Percentiles rank a stretch among this genome's conserved stretches.
Evolutionary conservation across 2,888 invertebrate genomes (phyloP).

Genomic region (Syritta pipiens): DNA sequence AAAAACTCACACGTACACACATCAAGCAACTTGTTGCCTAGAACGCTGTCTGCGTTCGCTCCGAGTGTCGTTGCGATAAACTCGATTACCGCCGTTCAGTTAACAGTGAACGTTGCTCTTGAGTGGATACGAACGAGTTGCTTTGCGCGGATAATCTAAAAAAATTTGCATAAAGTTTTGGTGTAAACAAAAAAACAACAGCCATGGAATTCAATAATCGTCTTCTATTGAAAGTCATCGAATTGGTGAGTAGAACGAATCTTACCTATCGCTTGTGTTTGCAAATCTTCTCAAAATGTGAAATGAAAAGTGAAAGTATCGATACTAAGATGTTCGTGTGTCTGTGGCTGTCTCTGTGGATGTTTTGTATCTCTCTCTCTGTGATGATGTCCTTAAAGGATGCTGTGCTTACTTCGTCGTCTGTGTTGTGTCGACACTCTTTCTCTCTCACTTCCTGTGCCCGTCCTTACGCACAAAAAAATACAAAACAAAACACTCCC

Average conservation of each 20-base stretch:
- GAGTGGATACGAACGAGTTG: slow-evolving; percentile 1
- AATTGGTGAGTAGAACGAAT: slow-evolving; percentile 75
- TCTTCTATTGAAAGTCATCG: slow-evolving; percentile 77
- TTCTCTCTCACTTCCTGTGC: too few species aligned
- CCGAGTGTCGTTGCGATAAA: too few species aligned
- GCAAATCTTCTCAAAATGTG: too few species aligned
- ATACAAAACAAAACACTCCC: too few species aligned
- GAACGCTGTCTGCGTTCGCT: too few species aligned
- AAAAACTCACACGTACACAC: too few species aligned
- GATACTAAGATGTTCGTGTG: too few species aligned
- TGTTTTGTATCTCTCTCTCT: background rate
- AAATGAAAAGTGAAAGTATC: too few species aligned
- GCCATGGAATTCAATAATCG: slow-evolving; percentile 78
- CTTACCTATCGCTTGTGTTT: background rate
- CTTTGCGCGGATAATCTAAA: background rate
- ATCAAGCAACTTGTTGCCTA: too few species aligned
- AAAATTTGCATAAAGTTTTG: background rate
- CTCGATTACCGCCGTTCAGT: slow-evolving; percentile 16
- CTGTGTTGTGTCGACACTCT: too few species aligned
- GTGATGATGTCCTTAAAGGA: background rate
- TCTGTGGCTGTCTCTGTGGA: slow-evolving; percentile 12
- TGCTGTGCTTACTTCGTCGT: slow-evolving; percentile 13
- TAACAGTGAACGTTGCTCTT: slow-evolving; percentile 1
- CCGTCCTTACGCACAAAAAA: too few species aligned
- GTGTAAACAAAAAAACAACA: slow-evolving; percentile 26